These are phyloP conservation scores for Emmelina monodactyla DNA, from an alignment of 2,888 invertebrate genomes.

Conservation along the genomic window DNA sequence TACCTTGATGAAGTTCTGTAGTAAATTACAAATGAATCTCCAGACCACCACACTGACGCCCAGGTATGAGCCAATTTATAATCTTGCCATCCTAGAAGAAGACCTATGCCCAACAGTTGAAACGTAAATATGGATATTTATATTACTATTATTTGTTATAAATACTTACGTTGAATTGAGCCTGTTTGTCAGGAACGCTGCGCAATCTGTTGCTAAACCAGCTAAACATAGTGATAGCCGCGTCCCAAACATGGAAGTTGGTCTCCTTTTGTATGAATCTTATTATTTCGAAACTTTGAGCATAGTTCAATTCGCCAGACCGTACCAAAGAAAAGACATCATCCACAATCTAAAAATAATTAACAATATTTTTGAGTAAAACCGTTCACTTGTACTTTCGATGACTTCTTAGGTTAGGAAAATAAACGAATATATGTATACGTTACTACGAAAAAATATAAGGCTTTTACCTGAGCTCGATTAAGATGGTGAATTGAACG, in stretches of 20 bases:
- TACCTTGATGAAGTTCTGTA: too few species aligned
- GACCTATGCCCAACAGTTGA: too few species aligned
- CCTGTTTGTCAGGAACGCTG: conserved; percentile 35
- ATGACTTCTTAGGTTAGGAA: too few species aligned
- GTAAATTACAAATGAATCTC: too few species aligned
- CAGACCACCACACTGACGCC: too few species aligned
- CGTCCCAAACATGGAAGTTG: conserved; percentile 50
- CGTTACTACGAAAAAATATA: not conserved
- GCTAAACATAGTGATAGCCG: conserved; percentile 42
- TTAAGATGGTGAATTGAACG: conserved; percentile 70
- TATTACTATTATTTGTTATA: too few species aligned
- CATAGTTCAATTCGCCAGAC: conserved; percentile 31
- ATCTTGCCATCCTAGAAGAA: too few species aligned
- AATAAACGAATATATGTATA: too few species aligned
- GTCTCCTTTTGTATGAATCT: conserved; percentile 37
- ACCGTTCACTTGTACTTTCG: too few species aligned
- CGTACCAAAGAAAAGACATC: conserved; percentile 52
- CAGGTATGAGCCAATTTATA: too few species aligned
- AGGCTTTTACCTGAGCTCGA: conserved; percentile 75
- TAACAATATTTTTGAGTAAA: too few species aligned
- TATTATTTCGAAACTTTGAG: conserved; percentile 41
- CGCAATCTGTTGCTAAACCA: conserved; percentile 46
- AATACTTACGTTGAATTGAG: conserved; percentile 43
- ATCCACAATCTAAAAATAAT: conserved; percentile 38
- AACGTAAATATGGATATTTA: too few species aligned